A percentile compares a stretch with the other conserved stretches of the same genome.
phyloP scores from a whole-genome alignment of 2,113 vertebrate species.

The Poeciliopsis occidentalis region DNA sequence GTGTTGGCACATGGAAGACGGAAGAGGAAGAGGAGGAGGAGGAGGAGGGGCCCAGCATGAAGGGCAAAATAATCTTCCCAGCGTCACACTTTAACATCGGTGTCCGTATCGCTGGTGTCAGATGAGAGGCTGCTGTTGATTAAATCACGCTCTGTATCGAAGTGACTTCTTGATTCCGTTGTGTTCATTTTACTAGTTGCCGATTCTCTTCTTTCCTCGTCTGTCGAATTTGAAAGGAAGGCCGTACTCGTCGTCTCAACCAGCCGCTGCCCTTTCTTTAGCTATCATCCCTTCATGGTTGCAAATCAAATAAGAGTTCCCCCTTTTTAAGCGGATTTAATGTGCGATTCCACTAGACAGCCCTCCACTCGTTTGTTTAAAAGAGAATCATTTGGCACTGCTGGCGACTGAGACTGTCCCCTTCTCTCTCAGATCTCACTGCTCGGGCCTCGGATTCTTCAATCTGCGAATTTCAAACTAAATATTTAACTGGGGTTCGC shows the following conservation, averaged over 20 bases:
- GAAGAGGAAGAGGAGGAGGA: constrained; percentile 83
- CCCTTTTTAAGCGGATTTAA: constrained; percentile 63
- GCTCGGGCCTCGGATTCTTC: constrained; percentile 64
- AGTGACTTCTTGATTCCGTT: not conserved
- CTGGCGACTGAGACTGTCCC: constrained; percentile 42
- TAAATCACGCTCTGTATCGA: not conserved
- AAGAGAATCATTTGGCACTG: constrained; percentile 57
- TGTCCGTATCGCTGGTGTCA: constrained; percentile 46
- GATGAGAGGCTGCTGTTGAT: constrained; percentile 3
- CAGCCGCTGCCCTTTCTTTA: constrained; percentile 52
- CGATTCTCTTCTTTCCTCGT: not conserved
- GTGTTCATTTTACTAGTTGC: not conserved
- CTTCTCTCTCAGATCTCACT: constrained; percentile 61
- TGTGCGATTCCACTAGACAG: constrained; percentile 51
- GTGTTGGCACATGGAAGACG: constrained; percentile 80
- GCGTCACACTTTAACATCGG: constrained; percentile 40
- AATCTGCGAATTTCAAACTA: constrained; percentile 51
- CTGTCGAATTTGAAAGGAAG: not conserved
- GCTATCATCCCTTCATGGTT: constrained; percentile 46
- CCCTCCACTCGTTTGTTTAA: constrained; percentile 38
- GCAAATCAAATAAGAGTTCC: constrained; percentile 71
- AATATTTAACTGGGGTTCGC: constrained; percentile 59
- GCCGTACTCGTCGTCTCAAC: constrained; percentile 38
- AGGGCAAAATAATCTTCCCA: constrained; percentile 70
- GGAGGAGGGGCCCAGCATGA: constrained; percentile 82